Percentiles rank a stretch among this genome's conserved stretches.
phyloP scores from a whole-genome alignment of 2,113 vertebrate species.

The Philantomba maxwellii region DNA sequence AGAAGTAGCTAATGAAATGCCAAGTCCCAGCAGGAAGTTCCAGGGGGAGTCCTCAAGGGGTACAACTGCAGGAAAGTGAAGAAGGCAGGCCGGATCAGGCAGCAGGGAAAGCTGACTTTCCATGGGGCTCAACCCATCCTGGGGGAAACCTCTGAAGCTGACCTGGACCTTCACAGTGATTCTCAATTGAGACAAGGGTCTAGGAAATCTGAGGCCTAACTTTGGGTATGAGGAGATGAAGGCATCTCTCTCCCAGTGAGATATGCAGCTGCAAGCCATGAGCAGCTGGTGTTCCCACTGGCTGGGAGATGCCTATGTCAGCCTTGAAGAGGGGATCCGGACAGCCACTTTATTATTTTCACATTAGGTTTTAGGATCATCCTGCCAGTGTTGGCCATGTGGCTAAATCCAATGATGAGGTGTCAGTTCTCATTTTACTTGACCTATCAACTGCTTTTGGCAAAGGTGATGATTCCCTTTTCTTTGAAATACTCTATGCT shows the following conservation, averaged over 20 bases:
- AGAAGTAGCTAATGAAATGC: background rate
- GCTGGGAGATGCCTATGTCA: background rate
- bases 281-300: background rate
- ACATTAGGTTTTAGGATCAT: background rate
- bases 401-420: background rate
- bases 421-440: background rate
- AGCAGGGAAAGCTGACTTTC: background rate
- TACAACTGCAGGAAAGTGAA: background rate
- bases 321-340: background rate
- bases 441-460: background rate
- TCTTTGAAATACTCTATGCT: background rate
- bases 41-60: background rate
- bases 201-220: accelerated
- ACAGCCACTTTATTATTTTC: background rate
- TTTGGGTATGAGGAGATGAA: background rate
- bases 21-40: background rate
- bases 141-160: background rate
- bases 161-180: background rate
- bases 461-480: background rate
- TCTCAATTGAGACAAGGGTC: background rate
- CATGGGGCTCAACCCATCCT: background rate
- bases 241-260: background rate
- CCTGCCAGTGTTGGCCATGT: no score
- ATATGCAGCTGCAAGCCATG: background rate
- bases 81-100: background rate